Conservation (phyloP, 2,888 invertebrate species). For the Tinea trinotella region DNA sequence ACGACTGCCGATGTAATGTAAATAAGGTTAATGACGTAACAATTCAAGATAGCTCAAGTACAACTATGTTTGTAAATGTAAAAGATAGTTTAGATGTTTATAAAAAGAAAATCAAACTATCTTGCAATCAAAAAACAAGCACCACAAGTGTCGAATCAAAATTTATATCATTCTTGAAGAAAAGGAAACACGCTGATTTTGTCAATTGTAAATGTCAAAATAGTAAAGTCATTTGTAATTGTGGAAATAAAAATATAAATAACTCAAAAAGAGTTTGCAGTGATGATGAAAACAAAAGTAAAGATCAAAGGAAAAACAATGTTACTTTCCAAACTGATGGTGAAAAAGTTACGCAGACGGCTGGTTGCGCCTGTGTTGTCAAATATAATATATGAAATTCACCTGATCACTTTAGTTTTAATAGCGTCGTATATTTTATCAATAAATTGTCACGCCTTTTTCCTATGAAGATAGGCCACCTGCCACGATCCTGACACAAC, state of each 20-base stretch:
- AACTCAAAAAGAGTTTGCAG: background rate
- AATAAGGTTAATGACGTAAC: background rate
- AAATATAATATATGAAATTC: background rate
- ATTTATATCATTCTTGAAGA: too few relatives aligned
- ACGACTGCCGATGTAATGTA: slow-evolving; percentile 2
- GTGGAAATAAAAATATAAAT: background rate
- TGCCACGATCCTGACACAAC: too few relatives aligned
- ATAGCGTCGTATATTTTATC: too few relatives aligned
- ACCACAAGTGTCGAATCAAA: too few relatives aligned
- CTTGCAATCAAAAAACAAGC: too few relatives aligned
- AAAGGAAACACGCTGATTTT: background rate
- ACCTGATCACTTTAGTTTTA: too few relatives aligned
- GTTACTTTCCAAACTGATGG: background rate
- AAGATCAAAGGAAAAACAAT: too few relatives aligned
- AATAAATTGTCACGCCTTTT: too few relatives aligned
- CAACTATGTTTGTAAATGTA: background rate
- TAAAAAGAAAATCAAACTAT: background rate
- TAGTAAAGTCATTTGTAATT: background rate
- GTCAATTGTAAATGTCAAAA: background rate
- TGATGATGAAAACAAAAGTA: background rate
- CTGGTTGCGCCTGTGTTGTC: background rate
- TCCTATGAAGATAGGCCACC: too few relatives aligned
- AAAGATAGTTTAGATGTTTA: background rate
- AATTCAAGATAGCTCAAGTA: too few relatives aligned
- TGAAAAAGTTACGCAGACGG: background rate